Base-by-base conservation (phyloP, 2,888 invertebrate genomes). In the Leptogaster cylindrica region DNA sequence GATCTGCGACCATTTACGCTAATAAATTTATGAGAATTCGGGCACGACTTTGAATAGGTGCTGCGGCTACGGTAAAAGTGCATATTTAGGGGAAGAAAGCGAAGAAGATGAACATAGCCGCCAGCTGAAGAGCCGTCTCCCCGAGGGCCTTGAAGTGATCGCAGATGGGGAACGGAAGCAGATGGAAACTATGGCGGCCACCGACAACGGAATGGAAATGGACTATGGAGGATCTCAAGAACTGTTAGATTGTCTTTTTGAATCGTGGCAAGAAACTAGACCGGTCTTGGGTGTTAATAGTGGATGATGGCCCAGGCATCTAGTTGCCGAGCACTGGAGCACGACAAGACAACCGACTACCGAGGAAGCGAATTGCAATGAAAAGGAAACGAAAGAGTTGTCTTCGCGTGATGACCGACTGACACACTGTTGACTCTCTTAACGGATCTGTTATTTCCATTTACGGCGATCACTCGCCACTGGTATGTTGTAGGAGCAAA, bases 351-450 rank as follows among this genome's bases (percentile, higher is more conserved):
- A n/a, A n/a, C n/a, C n/a, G n/a, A n/a, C n/a, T n/a, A n/a, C 8
- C 16, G 61, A 28, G 28, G 61, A 44, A 44, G 23, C 41, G 28
- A 41, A 25, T 27, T 58, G 68, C 65, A 50, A 51, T 61, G 61
- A 65, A 68, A 66, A 68, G 66, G 66, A 68, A 66, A 66, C 63
- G 66, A 66, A 66, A 46, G 61, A 44, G 68, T 63, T 52, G 63
- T 18, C 52, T 51, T 61, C 27, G 27, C 16, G 61, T 44, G 12
- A 25, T 69, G 67, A 69, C 69, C 69, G 69, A 69, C 69, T 69
- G 69, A 69, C 69, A 69, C 55, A 69, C 67, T 69, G 64, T 12
- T n/a, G 41, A 18, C 33, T 65, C 58, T 39, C 48, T 33, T 69
- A 67, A 66, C 69, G 69, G 69, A 69, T 67, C 48, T 65, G 25